phyloP scores from a whole-genome alignment of 1,140 invertebrate genomes.

The Anadara kagoshimensis region DNA sequence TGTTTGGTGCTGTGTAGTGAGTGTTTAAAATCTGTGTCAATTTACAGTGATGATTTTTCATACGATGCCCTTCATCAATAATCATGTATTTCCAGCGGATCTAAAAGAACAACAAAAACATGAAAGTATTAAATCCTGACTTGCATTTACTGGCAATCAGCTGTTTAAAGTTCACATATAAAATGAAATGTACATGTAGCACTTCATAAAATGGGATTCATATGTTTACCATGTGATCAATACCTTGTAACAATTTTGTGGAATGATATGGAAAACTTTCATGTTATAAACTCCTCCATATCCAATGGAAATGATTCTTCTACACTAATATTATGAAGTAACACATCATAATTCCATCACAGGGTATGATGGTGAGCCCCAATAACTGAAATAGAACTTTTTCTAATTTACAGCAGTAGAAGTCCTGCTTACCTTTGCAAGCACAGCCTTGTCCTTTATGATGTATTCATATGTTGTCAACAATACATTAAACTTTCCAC shows the following conservation, averaged over 20 bases:
- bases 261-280: no score
- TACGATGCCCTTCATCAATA: conserved; percentile 99
- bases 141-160: no score
- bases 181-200: no score
- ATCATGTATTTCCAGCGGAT: conserved; percentile 99
- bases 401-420: neutral
- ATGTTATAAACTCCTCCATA: no score
- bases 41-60: conserved; percentile 99
- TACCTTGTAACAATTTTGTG: no score
- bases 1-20: conserved; percentile 95
- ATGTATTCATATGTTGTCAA: conserved; percentile 99
- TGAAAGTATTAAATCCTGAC: neutral
- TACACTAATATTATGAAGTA: no score
- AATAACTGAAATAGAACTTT: neutral
- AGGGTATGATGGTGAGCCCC: no score
- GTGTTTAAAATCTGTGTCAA: conserved; percentile 96
- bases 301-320: no score
- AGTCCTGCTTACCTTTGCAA: conserved; percentile 84
- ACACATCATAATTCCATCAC: no score
- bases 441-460: conserved; percentile 97
- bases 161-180: no score
- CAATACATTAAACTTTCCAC: conserved; percentile 96
- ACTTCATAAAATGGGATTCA: no score
- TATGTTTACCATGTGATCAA: no score
- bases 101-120: conserved; percentile 69